A percentile compares a stretch with the other conserved stretches of the same genome.
Evolutionary conservation across 2,888 invertebrate species (phyloP).

Genomic region (Prosopocoilus inquinatus): DNA sequence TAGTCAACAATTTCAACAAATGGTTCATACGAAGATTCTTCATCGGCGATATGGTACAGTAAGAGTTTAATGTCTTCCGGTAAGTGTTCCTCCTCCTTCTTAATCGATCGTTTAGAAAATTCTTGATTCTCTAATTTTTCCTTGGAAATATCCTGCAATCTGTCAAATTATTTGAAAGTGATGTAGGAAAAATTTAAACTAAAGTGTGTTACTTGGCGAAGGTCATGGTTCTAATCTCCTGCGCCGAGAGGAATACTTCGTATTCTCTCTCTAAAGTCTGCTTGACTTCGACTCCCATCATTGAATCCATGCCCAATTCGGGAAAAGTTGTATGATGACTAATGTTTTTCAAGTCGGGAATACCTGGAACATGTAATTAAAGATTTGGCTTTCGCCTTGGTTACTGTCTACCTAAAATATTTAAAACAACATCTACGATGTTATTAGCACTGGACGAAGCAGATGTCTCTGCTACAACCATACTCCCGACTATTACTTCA

Average conservation of each 20-base stretch:
- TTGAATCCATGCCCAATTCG: conserved; percentile 94
- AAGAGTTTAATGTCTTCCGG: conserved; percentile 57
- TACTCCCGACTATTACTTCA: conserved; percentile 55
- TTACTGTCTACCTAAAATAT: conserved; percentile 62
- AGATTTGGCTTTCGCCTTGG: conserved; percentile 52
- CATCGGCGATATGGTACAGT: conserved; percentile 62
- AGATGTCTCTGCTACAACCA: conserved; percentile 80
- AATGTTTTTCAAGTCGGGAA: conserved; percentile 67
- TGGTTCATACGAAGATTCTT: conserved; percentile 46
- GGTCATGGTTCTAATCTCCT: conserved; percentile 80
- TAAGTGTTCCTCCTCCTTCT: background rate
- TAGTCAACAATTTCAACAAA: background rate
- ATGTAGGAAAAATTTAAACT: background rate
- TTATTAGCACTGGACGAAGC: conserved; percentile 17
- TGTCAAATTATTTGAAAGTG: conserved; percentile 27
- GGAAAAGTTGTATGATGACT: conserved; percentile 74
- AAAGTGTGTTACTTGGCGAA: conserved; percentile 60
- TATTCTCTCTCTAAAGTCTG: conserved; percentile 87
- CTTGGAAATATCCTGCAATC: conserved; percentile 56
- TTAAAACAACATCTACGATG: conserved; percentile 64
- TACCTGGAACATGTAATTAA: conserved; percentile 73
- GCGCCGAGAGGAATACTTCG: conserved; percentile 80
- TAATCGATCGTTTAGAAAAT: background rate
- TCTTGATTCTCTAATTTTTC: conserved; percentile 30
- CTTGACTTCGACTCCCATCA: conserved; percentile 96